Evolutionary conservation across 2,797 vertebrate species (phyloP).

Genomic region (Girardinus metallicus): DNA sequence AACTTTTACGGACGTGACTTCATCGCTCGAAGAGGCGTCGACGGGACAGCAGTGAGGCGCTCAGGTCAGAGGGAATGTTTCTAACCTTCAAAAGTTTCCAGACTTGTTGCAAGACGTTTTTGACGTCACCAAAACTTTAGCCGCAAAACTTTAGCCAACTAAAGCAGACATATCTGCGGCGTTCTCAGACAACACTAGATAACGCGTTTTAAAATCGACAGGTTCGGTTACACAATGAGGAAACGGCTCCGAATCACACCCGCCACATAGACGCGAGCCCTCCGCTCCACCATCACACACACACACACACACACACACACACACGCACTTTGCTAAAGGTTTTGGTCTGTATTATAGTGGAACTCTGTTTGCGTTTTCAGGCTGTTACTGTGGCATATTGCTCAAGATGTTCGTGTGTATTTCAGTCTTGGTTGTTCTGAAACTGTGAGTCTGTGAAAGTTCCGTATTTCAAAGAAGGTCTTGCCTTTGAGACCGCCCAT

Average conservation of each 20-base stretch:
- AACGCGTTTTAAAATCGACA: not conserved
- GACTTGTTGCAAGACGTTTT: conserved; percentile 21
- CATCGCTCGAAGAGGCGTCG: conserved; percentile 9
- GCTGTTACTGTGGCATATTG: not conserved
- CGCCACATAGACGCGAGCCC: conserved; percentile 24
- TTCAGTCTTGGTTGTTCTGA: not conserved
- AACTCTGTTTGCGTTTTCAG: not conserved
- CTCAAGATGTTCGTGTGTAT: not conserved
- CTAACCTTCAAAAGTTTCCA: conserved; percentile 61
- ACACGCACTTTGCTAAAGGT: not conserved
- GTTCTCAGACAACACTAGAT: not conserved
- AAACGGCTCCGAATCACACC: conserved; percentile 4
- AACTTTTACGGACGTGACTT: not conserved
- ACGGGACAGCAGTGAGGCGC: conserved; percentile 35
- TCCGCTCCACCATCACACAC: not conserved
- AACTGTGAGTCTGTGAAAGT: conserved; percentile 1
- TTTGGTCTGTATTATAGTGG: not conserved
- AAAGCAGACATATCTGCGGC: not conserved
- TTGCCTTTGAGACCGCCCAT: not conserved
- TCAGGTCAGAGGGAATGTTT: conserved; percentile 58
- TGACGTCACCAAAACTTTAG: conserved; percentile 57
- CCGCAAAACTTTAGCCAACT: conserved; percentile 7
- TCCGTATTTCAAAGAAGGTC: not conserved
- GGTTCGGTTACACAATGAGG: not conserved
- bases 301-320: not conserved